Evolutionary conservation across 1,140 invertebrate species (phyloP).

Genomic region (Rhagoletis zephyria): DNA sequence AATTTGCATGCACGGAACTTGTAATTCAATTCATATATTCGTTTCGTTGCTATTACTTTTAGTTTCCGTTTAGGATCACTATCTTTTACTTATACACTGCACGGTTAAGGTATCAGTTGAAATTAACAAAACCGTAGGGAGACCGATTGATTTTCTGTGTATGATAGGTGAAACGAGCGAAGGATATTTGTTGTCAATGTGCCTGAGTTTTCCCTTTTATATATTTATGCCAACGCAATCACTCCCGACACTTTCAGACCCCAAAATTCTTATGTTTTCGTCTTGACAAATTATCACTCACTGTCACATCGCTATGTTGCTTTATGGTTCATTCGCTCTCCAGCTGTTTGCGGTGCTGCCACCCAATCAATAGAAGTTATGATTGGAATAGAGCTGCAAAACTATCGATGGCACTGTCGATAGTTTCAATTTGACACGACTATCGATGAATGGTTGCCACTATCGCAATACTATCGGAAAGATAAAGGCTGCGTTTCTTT

Average conservation of each 20-base stretch:
- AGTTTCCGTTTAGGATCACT: background rate
- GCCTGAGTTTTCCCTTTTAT: background rate
- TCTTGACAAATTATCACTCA: conserved; percentile 35
- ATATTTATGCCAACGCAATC: background rate
- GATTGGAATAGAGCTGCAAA: too few species aligned
- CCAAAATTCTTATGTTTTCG: background rate
- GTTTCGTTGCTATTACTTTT: background rate
- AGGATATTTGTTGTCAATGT: conserved; percentile 18
- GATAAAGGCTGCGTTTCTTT: too few species aligned
- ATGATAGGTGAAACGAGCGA: conserved; percentile 30
- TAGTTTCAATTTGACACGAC: too few species aligned
- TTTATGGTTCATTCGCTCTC: too few species aligned
- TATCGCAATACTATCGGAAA: too few species aligned
- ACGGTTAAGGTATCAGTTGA: too few species aligned
- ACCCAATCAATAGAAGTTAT: too few species aligned
- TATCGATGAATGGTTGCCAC: too few species aligned
- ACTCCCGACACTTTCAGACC: background rate
- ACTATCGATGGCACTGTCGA: too few species aligned
- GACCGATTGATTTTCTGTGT: background rate
- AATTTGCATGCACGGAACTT: background rate
- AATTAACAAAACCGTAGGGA: background rate
- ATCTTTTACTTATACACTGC: background rate
- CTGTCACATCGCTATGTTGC: background rate
- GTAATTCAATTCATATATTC: background rate
- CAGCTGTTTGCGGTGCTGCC: too few species aligned